Conservation (phyloP, 1,140 invertebrate genomes). For the Aphaenogaster ashmeadi region DNA sequence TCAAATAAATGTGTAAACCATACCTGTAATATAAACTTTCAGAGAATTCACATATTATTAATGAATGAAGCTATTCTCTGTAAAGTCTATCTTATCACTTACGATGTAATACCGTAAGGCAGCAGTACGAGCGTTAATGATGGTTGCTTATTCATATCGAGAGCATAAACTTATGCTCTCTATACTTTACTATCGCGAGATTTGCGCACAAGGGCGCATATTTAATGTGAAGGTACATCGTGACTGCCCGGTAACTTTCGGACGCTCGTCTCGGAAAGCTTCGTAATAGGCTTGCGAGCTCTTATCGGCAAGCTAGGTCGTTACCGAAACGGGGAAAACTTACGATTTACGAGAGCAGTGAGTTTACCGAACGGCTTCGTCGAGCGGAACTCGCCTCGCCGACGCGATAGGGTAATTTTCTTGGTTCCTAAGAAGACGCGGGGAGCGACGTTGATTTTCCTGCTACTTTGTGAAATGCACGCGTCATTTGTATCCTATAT, state of each 20-base stretch:
- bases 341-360: slow-evolving; percentile 61
- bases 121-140: slow-evolving; percentile 21
- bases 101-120: not conserved
- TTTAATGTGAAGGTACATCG: slow-evolving; percentile 31
- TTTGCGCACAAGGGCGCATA: slow-evolving; percentile 10
- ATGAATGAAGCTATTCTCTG: not conserved
- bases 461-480: slow-evolving; percentile 8
- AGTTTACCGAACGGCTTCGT: slow-evolving; percentile 59
- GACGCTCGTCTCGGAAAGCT: slow-evolving; percentile 41
- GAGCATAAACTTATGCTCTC: slow-evolving; percentile 10
- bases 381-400: slow-evolving; percentile 9
- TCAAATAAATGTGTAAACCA: not conserved
- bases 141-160: not conserved
- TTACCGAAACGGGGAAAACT: slow-evolving; percentile 65
- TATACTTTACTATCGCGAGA: slow-evolving; percentile 32
- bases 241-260: slow-evolving; percentile 45
- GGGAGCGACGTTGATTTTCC: slow-evolving; percentile 28
- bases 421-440: slow-evolving; percentile 27
- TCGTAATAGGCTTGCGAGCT: slow-evolving; percentile 65
- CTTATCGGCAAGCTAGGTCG: slow-evolving; percentile 52
- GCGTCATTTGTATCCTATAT: not conserved
- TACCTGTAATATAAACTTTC: not conserved
- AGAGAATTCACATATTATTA: not conserved
- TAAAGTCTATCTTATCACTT: not conserved
- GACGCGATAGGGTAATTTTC: slow-evolving; percentile 57